Evolutionary conservation across 2,888 invertebrate species (phyloP), one percentile per base, ranked within the genome.

Genomic region (Trypoxylon attenuatum): DNA sequence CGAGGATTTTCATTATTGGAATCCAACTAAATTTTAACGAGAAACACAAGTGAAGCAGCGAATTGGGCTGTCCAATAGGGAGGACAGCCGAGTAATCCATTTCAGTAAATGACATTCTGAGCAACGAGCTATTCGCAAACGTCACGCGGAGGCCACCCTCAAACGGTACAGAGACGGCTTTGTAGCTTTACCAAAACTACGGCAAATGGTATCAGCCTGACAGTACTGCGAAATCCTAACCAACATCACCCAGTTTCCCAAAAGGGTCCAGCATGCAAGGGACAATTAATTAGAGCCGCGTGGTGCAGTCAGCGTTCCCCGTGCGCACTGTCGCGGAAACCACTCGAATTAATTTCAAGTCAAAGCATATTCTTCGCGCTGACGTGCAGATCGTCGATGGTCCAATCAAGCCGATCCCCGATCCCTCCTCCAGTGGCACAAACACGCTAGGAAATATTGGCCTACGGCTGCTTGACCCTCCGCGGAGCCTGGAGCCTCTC

Each of bases 311-410:
- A 45, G 53, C 52, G 51, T 29, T 47, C 38, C 67, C 59, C 74
- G 33, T 5, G 33, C 13, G 10, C 73, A 74, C 57, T 71, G 69
- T 70, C 53, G 78, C 74, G 80, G 74, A 82, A 83, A 84, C 84
- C 84, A 85, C 86, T 85, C 83, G 84, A 86, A 86, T 86, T 86
- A 87, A 87, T 87, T 84, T 84, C 82, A 81, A 82, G 82, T 85
- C 81, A 81, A 71, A 83, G 82, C 84, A 84, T 85, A 84, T 84
- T 85, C 82, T 82, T 81, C 81, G 78, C 80, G 77, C 74, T 76
- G 77, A 82, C 80, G 68, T 75, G 69, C 49, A 18, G 63, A 72
- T 74, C 81, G 83, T 83, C 84, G 33, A 33, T 10, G 33, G 79
- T 84, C 78, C 82, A 84, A 84, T 84, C 84, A 83, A 70, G 41